phyloP scores from a whole-genome alignment of 2,888 invertebrate species.

The Hofmannophila pseudospretella region DNA sequence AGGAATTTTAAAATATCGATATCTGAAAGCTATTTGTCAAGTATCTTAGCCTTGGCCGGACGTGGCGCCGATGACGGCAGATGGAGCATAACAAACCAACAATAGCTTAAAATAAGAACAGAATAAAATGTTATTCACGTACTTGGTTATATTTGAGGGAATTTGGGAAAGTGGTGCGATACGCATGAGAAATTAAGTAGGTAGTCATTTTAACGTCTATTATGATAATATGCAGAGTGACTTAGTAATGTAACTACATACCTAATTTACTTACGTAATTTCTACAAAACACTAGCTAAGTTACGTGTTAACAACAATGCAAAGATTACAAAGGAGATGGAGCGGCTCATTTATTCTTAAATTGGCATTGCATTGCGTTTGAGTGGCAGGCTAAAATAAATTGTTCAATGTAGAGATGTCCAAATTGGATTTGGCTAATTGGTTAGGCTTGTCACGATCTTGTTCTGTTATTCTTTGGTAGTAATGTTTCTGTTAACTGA shows the following conservation, averaged over 20 bases:
- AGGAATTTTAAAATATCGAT: too few relatives aligned
- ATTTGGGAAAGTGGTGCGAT: not conserved
- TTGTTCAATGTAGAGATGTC: constrained; percentile 11
- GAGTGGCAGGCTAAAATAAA: constrained; percentile 13
- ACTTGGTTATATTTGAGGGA: not conserved
- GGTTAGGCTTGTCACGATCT: constrained; percentile 8
- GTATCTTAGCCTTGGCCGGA: not conserved
- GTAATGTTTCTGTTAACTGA: too few relatives aligned
- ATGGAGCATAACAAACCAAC: not conserved
- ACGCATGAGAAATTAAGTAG: not conserved
- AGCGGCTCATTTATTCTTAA: constrained; percentile 32
- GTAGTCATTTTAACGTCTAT: not conserved
- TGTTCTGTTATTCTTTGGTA: constrained; percentile 2
- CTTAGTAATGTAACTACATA: not conserved
- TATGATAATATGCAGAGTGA: too few relatives aligned
- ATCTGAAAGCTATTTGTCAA: too few relatives aligned
- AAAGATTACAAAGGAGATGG: constrained; percentile 35
- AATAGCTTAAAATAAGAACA: not conserved
- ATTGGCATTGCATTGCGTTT: not conserved
- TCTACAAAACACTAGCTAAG: constrained; percentile 1
- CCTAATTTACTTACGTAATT: constrained; percentile 2
- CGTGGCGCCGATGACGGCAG: not conserved
- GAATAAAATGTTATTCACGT: not conserved
- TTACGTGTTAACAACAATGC: constrained; percentile 26
- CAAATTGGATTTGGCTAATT: constrained; percentile 10